These are phyloP conservation scores for Drosophila truncata DNA, from an alignment of 1,140 invertebrate species.

Conservation along the genomic window DNA sequence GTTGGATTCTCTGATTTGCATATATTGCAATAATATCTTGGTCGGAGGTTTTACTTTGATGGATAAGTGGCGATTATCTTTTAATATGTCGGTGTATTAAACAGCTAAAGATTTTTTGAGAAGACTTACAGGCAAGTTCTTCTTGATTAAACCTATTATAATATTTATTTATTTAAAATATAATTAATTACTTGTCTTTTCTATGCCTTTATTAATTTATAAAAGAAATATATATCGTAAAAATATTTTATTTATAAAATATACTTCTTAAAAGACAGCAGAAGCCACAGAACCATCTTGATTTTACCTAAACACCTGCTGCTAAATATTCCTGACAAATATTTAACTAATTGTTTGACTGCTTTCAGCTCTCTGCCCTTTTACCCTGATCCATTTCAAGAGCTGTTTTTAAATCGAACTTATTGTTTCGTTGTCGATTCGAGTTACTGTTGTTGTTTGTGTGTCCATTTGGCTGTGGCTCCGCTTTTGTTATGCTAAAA, in stretches of 20 bases:
- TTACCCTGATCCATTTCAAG: conserved; percentile 31
- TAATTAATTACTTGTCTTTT: neutral
- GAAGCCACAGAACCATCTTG: conserved; percentile 4
- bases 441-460: conserved; percentile 1
- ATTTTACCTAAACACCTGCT: neutral
- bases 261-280: neutral
- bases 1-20: conserved; percentile 26
- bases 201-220: neutral
- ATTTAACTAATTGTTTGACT: conserved; percentile 25
- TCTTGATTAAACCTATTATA: too few species aligned
- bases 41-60: conserved; percentile 32
- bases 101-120: neutral
- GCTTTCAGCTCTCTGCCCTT: conserved; percentile 56
- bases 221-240: neutral
- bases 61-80: neutral
- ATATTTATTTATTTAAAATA: neutral
- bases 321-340: conserved; percentile 19
- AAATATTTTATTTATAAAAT: neutral
- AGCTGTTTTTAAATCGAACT: conserved; percentile 62
- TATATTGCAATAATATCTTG: conserved; percentile 24
- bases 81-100: neutral
- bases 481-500: conserved; percentile 67
- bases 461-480: conserved; percentile 41
- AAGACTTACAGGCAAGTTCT: neutral
- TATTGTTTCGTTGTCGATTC: conserved; percentile 52